Conservation (phyloP, 1,140 invertebrate genomes). For the Lepeophtheirus salmonis region DNA sequence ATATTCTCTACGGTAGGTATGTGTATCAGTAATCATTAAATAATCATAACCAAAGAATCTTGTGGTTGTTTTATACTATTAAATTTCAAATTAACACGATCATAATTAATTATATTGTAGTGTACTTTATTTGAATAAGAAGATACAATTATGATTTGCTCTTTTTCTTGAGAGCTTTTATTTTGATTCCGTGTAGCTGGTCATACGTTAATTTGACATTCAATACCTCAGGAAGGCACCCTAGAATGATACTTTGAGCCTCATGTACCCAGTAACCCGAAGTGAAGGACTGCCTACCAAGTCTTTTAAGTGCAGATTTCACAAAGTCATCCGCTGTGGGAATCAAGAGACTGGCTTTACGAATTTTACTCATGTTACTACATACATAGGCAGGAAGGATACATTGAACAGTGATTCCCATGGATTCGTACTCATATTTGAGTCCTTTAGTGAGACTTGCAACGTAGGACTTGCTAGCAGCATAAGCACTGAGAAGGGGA, state of each 20-base stretch:
- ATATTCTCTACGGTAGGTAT: too few species aligned
- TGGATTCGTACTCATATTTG: conserved; percentile 30
- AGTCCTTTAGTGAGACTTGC: conserved; percentile 30
- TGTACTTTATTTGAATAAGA: too few species aligned
- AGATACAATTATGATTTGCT: neutral
- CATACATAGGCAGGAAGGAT: conserved; percentile 33
- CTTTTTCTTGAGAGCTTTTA: neutral
- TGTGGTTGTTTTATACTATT: too few species aligned
- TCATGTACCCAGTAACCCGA: conserved; percentile 13
- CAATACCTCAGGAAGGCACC: neutral
- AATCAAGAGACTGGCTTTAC: neutral
- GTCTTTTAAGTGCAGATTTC: neutral
- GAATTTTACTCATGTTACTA: conserved; percentile 25
- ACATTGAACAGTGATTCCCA: conserved; percentile 32
- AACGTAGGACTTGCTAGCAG: conserved; percentile 30
- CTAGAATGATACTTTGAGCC: conserved; percentile 18
- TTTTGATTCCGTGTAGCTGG: neutral
- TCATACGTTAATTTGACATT: neutral
- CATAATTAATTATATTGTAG: too few species aligned
- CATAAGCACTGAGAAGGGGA: conserved; percentile 34
- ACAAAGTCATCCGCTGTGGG: conserved; percentile 11
- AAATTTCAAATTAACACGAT: too few species aligned
- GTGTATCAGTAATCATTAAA: too few species aligned
- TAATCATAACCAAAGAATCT: too few species aligned
- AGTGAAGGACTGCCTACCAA: neutral